Percentiles rank a stretch among this genome's conserved stretches.
Conservation (phyloP, 2,797 vertebrate species). For the Melanotaenia boesemani region DNA sequence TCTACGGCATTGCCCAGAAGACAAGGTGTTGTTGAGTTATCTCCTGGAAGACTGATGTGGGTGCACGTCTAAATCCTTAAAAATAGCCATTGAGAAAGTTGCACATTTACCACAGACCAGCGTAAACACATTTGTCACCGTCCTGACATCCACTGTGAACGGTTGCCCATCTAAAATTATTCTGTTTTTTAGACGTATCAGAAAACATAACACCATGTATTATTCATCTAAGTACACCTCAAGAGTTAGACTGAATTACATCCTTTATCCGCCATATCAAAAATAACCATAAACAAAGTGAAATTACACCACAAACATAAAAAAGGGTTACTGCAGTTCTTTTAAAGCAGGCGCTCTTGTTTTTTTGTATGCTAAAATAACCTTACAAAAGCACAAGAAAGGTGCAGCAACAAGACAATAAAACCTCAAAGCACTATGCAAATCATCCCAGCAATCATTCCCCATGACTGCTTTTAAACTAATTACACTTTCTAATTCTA, state of each 20-base stretch:
- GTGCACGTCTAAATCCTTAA: constrained; percentile 50
- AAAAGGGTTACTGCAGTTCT: constrained; percentile 4
- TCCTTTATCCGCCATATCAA: constrained; percentile 14
- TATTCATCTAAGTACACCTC: constrained; percentile 41
- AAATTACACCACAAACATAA: constrained; percentile 8
- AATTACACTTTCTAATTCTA: constrained; percentile 43
- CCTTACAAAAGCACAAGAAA: constrained; percentile 20
- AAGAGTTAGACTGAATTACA: constrained; percentile 23
- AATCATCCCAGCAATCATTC: constrained; percentile 18
- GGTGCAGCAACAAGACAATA: constrained; percentile 24
- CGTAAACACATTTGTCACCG: constrained; percentile 43
- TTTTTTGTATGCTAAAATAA: constrained; percentile 23
- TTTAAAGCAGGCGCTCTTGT: constrained; percentile 6
- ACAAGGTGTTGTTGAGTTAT: constrained; percentile 52
- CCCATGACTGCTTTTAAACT: constrained; percentile 49
- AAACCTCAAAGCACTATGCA: constrained; percentile 21
- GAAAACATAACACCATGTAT: constrained; percentile 34
- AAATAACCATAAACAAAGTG: constrained; percentile 16
- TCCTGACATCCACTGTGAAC: constrained; percentile 25
- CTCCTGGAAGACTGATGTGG: constrained; percentile 39
- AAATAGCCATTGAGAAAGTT: constrained; percentile 50
- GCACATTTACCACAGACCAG: constrained; percentile 22
- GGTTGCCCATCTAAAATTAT: constrained; percentile 23
- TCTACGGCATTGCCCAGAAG: constrained; percentile 61
- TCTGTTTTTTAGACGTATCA: constrained; percentile 30